Percentiles rank a stretch among this genome's conserved stretches.
These are phyloP conservation scores for Pachyramphus minor DNA, from an alignment of 2,113 vertebrate genomes.

Conservation along the genomic window DNA sequence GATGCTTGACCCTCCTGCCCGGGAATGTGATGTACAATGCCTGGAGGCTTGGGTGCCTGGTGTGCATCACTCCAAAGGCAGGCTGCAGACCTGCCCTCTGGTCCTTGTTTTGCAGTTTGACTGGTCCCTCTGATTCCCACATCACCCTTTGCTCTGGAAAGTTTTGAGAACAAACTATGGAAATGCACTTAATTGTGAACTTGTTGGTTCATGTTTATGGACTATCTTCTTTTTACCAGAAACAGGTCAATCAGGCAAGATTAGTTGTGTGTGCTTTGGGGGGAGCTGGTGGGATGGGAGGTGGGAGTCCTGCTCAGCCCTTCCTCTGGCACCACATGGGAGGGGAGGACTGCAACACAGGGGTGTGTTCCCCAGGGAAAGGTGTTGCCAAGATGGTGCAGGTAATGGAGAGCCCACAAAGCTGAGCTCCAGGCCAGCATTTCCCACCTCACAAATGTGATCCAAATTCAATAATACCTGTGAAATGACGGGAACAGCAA, in stretches of 20 bases:
- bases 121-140: neutral
- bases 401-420: neutral
- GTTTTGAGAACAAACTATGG: neutral
- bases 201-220: neutral
- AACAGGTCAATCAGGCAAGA: neutral
- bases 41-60: neutral
- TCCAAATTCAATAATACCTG: neutral
- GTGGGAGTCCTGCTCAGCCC: neutral
- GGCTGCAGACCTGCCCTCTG: neutral
- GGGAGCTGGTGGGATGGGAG: neutral
- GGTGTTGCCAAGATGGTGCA: neutral
- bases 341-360: neutral
- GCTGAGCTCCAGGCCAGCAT: neutral
- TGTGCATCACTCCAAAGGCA: no score
- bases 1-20: neutral
- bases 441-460: neutral
- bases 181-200: neutral
- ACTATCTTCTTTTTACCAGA: neutral
- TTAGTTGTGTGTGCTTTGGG: neutral
- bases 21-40: accelerated
- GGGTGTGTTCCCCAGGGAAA: accelerated
- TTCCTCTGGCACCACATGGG: accelerated
- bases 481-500: neutral
- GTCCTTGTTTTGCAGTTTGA: neutral
- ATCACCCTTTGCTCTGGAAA: neutral